Conservation (phyloP, 2,888 invertebrate genomes). For the Cheilosia vernalis region DNA sequence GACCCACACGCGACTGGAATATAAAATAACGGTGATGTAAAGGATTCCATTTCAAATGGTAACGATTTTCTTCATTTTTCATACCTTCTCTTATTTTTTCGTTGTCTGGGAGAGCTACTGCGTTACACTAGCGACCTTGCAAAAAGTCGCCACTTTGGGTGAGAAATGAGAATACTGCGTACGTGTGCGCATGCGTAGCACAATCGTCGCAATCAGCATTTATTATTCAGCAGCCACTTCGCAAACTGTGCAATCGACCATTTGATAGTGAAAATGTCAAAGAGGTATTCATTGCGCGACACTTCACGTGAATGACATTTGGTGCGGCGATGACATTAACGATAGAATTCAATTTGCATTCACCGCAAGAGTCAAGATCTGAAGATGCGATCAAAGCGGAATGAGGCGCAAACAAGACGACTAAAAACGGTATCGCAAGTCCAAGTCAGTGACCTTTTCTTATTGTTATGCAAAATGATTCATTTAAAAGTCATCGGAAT, state of each 20-base stretch:
- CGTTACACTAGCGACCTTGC: slow-evolving; percentile 58
- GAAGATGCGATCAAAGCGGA: slow-evolving; percentile 32
- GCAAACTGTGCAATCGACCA: slow-evolving; percentile 9
- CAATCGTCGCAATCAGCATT: background rate
- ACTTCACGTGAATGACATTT: slow-evolving; percentile 63
- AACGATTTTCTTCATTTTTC: slow-evolving; percentile 13
- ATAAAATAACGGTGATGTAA: slow-evolving; percentile 49
- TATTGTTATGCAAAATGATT: slow-evolving; percentile 45
- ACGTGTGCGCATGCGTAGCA: slow-evolving; percentile 25
- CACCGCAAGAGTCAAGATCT: slow-evolving; percentile 16
- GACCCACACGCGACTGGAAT: slow-evolving; percentile 52
- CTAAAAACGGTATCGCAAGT: slow-evolving; percentile 48
- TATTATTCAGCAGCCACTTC: slow-evolving; percentile 9
- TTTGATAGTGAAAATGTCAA: slow-evolving; percentile 56
- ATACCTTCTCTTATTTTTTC: slow-evolving; percentile 45
- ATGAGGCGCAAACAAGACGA: slow-evolving; percentile 5
- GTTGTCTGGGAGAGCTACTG: background rate
- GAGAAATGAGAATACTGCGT: slow-evolving; percentile 20
- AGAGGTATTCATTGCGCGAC: slow-evolving; percentile 51
- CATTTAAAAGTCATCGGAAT: slow-evolving; percentile 43
- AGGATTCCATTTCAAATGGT: slow-evolving; percentile 56
- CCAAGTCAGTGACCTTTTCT: slow-evolving; percentile 53
- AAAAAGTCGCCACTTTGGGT: slow-evolving; percentile 25
- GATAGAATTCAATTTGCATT: slow-evolving; percentile 51
- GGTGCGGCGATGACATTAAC: slow-evolving; percentile 49